Percentiles rank a stretch among this genome's conserved stretches.
These are phyloP conservation scores for Amazona guildingii DNA, from an alignment of 2,113 vertebrate genomes.

Conservation along the genomic window DNA sequence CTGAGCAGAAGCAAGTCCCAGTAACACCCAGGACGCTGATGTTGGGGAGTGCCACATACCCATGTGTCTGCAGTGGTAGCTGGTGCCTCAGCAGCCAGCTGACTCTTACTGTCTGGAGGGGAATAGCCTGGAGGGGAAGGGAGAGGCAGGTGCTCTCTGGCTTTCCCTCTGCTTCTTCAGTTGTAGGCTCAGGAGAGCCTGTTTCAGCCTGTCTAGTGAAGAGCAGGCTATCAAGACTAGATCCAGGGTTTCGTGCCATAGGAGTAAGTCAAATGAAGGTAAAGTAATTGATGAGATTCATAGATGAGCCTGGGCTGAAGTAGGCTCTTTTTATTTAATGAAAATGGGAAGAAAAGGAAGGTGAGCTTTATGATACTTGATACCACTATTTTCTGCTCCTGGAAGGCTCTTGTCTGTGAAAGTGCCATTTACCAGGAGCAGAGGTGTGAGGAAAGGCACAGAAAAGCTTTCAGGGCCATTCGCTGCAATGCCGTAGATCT, in stretches of 20 bases:
- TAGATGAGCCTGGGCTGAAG: background rate
- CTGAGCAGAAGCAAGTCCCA: background rate
- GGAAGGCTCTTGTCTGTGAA: background rate
- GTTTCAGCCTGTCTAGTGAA: background rate
- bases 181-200: background rate
- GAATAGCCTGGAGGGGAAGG: background rate
- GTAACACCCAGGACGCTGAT: background rate
- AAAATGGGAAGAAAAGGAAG: background rate
- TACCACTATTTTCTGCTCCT: background rate
- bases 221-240: background rate
- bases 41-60: background rate
- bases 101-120: background rate
- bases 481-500: background rate
- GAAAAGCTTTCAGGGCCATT: background rate
- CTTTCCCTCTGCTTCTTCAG: background rate
- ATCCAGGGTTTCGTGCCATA: background rate
- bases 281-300: background rate
- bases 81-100: background rate
- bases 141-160: background rate
- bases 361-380: background rate
- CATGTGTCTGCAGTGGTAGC: background rate
- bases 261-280: background rate
- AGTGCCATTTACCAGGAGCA: background rate
- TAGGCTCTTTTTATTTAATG: background rate
- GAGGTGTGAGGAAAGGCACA: background rate